Conservation (phyloP, 2,888 invertebrate species). For the Amaurobius ferox region DNA sequence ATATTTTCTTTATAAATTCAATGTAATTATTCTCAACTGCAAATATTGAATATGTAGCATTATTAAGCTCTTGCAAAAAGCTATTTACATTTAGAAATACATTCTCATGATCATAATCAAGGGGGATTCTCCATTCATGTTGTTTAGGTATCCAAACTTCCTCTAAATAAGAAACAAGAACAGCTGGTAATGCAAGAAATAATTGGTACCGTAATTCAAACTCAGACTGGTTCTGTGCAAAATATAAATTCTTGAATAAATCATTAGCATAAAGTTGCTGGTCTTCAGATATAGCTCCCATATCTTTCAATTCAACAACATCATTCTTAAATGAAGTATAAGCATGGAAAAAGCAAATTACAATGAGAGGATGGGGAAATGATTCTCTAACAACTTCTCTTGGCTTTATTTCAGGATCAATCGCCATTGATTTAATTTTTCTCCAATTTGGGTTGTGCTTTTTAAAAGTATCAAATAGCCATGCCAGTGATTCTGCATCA, state of each 20-base stretch:
- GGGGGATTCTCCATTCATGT: conserved; percentile 32
- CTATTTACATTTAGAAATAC: conserved; percentile 24
- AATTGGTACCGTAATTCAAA: conserved; percentile 38
- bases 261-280: conserved; percentile 20
- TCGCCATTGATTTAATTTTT: conserved; percentile 23
- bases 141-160: conserved; percentile 33
- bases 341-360: conserved; percentile 55
- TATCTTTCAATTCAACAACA: conserved; percentile 6
- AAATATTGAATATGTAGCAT: conserved; percentile 25
- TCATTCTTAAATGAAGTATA: conserved; percentile 35
- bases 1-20: conserved; percentile 41
- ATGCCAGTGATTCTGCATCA: conserved; percentile 32
- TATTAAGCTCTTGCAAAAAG: conserved; percentile 28
- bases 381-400: conserved; percentile 23
- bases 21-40: background rate
- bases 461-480: conserved; percentile 52
- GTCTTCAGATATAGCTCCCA: background rate
- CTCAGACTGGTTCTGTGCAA: conserved; percentile 19
- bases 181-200: conserved; percentile 13
- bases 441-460: conserved; percentile 59
- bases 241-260: conserved; percentile 39
- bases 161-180: conserved; percentile 32
- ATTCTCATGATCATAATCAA: conserved; percentile 54
- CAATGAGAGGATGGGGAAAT: conserved; percentile 22
- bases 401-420: conserved; percentile 36